Percentiles rank a stretch among this genome's conserved stretches.
These are phyloP conservation scores for Luidia sarsii DNA, from an alignment of 53 echinoderm and acorn worm genomes.

Conservation along the genomic window DNA sequence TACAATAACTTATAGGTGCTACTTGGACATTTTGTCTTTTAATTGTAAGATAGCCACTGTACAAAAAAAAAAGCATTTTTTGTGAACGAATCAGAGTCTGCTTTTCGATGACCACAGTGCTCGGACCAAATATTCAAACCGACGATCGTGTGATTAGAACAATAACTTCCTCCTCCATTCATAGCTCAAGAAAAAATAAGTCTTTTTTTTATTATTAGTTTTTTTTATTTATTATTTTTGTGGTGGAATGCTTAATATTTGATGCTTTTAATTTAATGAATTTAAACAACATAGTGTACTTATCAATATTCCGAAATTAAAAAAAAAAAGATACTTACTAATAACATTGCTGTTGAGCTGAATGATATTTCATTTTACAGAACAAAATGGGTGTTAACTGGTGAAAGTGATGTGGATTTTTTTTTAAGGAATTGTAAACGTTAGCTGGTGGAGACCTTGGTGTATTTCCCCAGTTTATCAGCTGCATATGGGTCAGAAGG, in stretches of 20 bases:
- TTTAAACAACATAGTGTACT: constrained; percentile 32
- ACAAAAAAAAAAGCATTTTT: no score
- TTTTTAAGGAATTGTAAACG: no score
- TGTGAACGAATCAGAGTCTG: no score
- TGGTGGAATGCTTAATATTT: constrained; percentile 33
- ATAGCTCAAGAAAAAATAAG: background rate
- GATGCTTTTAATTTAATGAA: constrained; percentile 32
- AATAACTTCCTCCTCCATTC: no score
- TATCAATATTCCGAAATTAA: background rate
- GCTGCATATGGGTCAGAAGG: no score
- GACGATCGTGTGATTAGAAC: background rate
- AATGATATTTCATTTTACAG: background rate
- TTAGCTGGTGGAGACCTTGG: no score
- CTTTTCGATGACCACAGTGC: background rate
- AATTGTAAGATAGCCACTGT: no score
- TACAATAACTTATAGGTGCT: no score
- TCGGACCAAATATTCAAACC: constrained; percentile 34
- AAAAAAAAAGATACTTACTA: constrained; percentile 4
- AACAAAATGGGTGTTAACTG: no score
- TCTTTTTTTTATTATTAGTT: background rate
- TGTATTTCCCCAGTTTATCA: no score
- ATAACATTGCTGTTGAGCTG: background rate
- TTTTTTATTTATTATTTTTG: background rate
- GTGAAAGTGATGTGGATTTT: no score
- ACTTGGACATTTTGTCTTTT: no score